Evolutionary conservation across 2,888 invertebrate species (phyloP), one percentile per base, ranked within the genome.

Genomic region (Muschampia plurimacula): DNA sequence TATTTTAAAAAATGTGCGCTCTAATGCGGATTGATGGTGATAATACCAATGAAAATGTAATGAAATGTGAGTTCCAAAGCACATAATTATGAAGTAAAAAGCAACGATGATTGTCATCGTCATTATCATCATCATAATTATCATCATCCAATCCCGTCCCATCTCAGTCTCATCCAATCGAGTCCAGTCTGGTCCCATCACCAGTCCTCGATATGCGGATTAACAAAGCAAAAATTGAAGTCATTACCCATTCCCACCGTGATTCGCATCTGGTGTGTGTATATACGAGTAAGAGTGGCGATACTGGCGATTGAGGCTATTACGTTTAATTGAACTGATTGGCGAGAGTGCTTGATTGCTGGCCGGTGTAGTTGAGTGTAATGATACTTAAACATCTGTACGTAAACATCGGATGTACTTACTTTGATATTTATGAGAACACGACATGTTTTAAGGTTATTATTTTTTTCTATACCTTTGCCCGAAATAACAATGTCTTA

Each of bases 241-340:
- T 15, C 5, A 0, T 52, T 52, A n/a, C 52, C 13, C 46, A 49
- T 49, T 3, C 3, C 46, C 1, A 13, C 36, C 39, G 15, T 49
- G 41, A 69, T 69, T 63, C 41, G 39, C 55, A 64, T 70, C 64
- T 55, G 63, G 69, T 70, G 39, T 46, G 44, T 28, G 49, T 36
- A 52, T 36, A 52, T 52, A 46, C 22, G 55, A 41, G 41, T 15
- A 65, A 64, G 64, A 70, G 65, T 70, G 65, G 65, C 55, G 57
- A 70, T 70, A 22, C 22, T 22, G 22, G 22, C 22, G 22, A 22
- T 22, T 70, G 65, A 44, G 28, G 65, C 41, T 44, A 70, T 70
- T 36, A 65, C 64, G 44, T 44, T n/a, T 63, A 59, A 67, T 67
- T 67, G 67, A 59, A 57, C 67, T 46, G 70, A 69, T 69, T 63